Evolutionary conservation across 2,797 vertebrate genomes (phyloP), one percentile per base, ranked within the genome.

Genomic region (Pygocentrus nattereri): DNA sequence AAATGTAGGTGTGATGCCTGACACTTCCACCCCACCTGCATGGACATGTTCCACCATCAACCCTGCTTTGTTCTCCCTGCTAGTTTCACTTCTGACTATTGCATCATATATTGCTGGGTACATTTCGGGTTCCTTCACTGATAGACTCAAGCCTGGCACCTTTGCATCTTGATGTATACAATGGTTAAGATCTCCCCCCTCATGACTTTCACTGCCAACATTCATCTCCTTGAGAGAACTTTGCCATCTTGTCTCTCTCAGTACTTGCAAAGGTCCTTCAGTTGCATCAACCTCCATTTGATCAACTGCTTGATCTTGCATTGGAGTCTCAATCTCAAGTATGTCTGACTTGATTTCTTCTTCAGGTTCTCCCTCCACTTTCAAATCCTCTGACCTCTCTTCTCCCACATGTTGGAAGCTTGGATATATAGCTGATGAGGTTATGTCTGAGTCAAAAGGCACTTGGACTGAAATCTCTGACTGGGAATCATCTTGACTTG

Each of bases 41-140:
- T 76, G 90, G 76, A 72, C 84, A 64, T 81, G 61, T 83, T 88
- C 86, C 82, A 82, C 83, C 75, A 47, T 82, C 19, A 4, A 41
- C 38, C 72, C 76, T 23, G 82, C 80, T 76, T 88, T 82, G 30
- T 75, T 44, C 10, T 76, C 49, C 56, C 44, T 44, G 30, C 30
- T 34, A 27, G 67, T 61, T 41, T 79, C 34, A 3, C n/a, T 52
- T 74, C 12, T 58, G 10, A 25, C 23, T 21, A n/a, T 10, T 75
- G 75, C 31, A 41, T 75, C 52, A 59, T 68, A 44, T 44, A 76
- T 71, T 21, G 74, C 50, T 44, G 59, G 52, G 12, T 76, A 50
- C 56, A 79, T 56, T 71, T 80, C 68, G 77, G 50, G 52, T 50
- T 47, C 69, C 44, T 76, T 54, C 25, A 77, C 18, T 41, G 68